Base-by-base conservation (phyloP, 1,140 invertebrate genomes). In the Paracyclopina nana region DNA sequence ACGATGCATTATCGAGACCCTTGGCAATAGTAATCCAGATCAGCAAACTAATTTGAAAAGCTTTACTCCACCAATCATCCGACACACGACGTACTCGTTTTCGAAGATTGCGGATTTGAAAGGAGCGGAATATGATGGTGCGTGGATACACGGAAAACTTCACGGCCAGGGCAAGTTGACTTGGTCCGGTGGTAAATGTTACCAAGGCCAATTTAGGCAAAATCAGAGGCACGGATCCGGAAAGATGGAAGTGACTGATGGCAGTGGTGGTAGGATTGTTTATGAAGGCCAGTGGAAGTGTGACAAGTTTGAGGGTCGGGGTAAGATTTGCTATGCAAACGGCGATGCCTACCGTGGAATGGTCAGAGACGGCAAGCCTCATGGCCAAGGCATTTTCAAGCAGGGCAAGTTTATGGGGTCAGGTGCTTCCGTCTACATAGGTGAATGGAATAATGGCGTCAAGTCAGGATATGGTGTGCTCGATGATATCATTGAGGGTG, bases 201-300 rank as follows among this genome's bases (percentile, higher is more conserved):
- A 84, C 59, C 72, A 71, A 29, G 85, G 84, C 0, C 75, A 81
- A 53, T 82, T 88, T 62, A 65, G 75, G 44, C 69, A 80, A 56
- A 81, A 81, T 53, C 63, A 73, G 16, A 73, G 80, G 50, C 74
- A 79, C 63, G 83, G 83, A 29, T 75, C 67, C 60, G 78, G 78
- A 9, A 72, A 71, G 61, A 74, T 80, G 68, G 72, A 77, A 61
- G 53, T 61, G 50, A 53, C 58, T 49, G 53, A 60, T 40, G n/a
- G n/a, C n/a, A 54, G 54, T 22, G 51, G 52, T 28, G 57, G 60
- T 46, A 59, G 62, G 28, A 56, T 43, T 4, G 50, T 62, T 11
- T 84, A 83, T 58, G 79, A 86, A 64, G 84, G 85, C 0, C 72
- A 78, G 54, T 90, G 83, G 76, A 80, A 77, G 59, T 77, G 82